Evolutionary conservation across 2,113 vertebrate species (phyloP).

Genomic region (Microcebus tavaratra): DNA sequence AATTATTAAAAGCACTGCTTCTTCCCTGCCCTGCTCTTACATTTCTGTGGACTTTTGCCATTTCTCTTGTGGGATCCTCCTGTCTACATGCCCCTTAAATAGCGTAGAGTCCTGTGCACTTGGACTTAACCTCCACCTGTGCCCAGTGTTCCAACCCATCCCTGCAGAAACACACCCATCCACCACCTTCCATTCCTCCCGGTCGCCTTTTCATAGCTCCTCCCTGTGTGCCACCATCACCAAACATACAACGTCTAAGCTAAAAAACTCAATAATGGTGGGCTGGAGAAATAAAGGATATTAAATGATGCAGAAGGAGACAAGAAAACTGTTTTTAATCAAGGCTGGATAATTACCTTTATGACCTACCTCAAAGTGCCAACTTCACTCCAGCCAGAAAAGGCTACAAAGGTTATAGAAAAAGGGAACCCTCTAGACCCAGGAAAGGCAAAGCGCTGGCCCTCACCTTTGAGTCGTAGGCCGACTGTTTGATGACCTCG

Average conservation of each 20-base stretch:
- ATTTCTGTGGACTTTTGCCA: accelerated
- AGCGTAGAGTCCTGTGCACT: accelerated
- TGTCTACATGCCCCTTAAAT: not conserved
- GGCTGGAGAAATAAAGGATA: too few relatives aligned
- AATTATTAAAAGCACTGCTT: not conserved
- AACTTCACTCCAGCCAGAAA: not conserved
- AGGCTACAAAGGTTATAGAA: accelerated
- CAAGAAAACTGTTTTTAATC: too few relatives aligned
- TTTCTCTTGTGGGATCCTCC: not conserved
- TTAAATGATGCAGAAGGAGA: not conserved
- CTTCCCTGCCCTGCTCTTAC: not conserved
- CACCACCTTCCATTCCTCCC: accelerated
- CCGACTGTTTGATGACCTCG: slow-evolving; percentile 98
- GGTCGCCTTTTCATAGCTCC: not conserved
- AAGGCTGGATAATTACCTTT: not conserved
- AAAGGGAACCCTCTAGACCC: not conserved
- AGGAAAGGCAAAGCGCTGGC: accelerated
- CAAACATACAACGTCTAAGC: not conserved
- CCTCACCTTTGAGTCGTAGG: slow-evolving; percentile 96
- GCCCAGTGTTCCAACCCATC: not conserved
- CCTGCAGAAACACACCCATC: too few relatives aligned
- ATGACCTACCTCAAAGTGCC: not conserved
- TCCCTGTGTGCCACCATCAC: not conserved
- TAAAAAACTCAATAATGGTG: not conserved
- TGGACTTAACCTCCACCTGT: not conserved